A percentile compares a stretch with the other conserved stretches of the same genome.
These are phyloP conservation scores for Ctenopoma multispine DNA, from an alignment of 2,797 vertebrate species.

Conservation along the genomic window DNA sequence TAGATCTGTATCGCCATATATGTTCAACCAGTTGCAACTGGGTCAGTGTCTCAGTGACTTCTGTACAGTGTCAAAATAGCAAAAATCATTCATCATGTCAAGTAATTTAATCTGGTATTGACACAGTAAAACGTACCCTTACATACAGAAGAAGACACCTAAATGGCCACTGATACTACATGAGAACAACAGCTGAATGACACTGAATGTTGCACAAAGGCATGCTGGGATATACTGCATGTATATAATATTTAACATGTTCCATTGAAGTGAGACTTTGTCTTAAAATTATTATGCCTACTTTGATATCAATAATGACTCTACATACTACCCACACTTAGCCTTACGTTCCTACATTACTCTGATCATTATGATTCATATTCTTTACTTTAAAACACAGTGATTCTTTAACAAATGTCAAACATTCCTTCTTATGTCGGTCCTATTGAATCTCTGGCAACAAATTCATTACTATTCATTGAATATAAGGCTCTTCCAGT, in stretches of 20 bases:
- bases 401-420: too few relatives aligned
- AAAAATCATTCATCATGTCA: background rate
- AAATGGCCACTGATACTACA: background rate
- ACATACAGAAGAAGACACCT: too few relatives aligned
- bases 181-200: background rate
- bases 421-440: background rate
- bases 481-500: too few relatives aligned
- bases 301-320: background rate
- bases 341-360: too few relatives aligned
- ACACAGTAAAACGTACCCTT: background rate
- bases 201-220: background rate
- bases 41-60: background rate
- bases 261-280: background rate
- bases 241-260: too few relatives aligned
- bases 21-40: background rate
- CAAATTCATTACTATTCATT: background rate
- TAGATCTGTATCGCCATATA: background rate
- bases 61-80: background rate
- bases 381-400: too few relatives aligned
- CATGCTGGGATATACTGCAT: background rate
- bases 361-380: too few relatives aligned
- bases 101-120: background rate
- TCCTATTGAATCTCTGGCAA: background rate
- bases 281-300: too few relatives aligned
- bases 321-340: too few relatives aligned